Evolutionary conservation across 1,140 invertebrate genomes (phyloP), one percentile per base, ranked within the genome.

Genomic region (Kradibia gibbosae): DNA sequence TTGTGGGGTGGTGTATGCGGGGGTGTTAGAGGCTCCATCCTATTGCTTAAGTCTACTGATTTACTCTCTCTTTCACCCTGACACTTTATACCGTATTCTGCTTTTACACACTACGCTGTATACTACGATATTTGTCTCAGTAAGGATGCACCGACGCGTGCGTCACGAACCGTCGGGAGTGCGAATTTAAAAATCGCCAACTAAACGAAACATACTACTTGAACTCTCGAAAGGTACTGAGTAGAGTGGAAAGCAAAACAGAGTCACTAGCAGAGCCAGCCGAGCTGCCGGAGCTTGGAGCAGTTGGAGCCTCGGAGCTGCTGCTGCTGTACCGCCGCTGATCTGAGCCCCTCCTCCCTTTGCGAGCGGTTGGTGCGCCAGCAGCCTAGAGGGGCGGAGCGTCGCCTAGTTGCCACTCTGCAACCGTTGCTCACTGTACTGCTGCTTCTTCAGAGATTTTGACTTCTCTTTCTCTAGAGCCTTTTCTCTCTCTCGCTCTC

Each of bases 1-100:
- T 17, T 77, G 78, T 53, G 81, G 28, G 65, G 77, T 53, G 95
- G 95, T 75, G 95, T 95, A 65, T 94, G 94, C 8, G 95, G 95
- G 31, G 95, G 95, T 67, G 95, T 95, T 75, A 95, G 89, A 42
- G 90, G 89, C 71, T 91, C 90, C 86, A 91, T 90, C 22, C 0
- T 39, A n/a, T n/a, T n/a, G 5, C 17, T 65, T 36, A 53, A 22
- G 5, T 22, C 50, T 53, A 20, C 3, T 53, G 5, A n/a, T n/a
- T n/a, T n/a, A n/a, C n/a, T n/a, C n/a, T n/a, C n/a, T n/a, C n/a
- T n/a, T n/a, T n/a, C n/a, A n/a, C n/a, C n/a, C n/a, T n/a, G n/a
- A n/a, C n/a, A n/a, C n/a, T n/a, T n/a, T n/a, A n/a, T n/a, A n/a
- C n/a, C n/a, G n/a, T n/a, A n/a, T n/a, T n/a, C n/a, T n/a, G n/a